phyloP scores from a whole-genome alignment of 1,140 invertebrate species.

The Drosophila ohnishii region DNA sequence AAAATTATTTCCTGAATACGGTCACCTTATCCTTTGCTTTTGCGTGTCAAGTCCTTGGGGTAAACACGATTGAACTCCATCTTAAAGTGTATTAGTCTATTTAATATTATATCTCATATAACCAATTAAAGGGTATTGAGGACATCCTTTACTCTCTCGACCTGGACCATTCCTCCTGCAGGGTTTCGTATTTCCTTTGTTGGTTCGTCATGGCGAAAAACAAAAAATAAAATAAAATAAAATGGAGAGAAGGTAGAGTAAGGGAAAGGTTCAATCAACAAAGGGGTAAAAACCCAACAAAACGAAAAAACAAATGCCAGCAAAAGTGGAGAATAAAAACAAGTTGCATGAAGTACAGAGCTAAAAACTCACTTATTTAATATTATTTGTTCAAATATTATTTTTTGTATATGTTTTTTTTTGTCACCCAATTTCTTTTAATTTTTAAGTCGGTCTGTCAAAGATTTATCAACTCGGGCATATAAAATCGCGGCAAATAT shows the following conservation, averaged over 20 bases:
- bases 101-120: not conserved
- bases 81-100: too few species aligned
- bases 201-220: constrained; percentile 3
- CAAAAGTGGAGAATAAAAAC: constrained; percentile 11
- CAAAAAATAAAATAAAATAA: constrained; percentile 3
- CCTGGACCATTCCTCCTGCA: not conserved
- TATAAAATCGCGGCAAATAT: constrained; percentile 34
- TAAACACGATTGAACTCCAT: not conserved
- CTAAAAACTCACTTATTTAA: not conserved
- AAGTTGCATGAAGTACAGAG: not conserved
- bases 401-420: not conserved
- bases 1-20: not conserved
- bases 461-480: constrained; percentile 6
- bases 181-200: constrained; percentile 16
- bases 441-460: constrained; percentile 1
- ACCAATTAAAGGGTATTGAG: constrained; percentile 1
- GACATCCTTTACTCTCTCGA: not conserved
- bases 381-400: not conserved
- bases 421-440: not conserved
- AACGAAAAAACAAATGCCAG: constrained; percentile 1
- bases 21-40: not conserved
- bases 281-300: not conserved
- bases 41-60: not conserved
- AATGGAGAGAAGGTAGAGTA: not conserved
- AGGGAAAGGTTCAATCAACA: constrained; percentile 7